These are phyloP conservation scores for Plebejus argus DNA, from an alignment of 2,888 invertebrate species.

Conservation along the genomic window DNA sequence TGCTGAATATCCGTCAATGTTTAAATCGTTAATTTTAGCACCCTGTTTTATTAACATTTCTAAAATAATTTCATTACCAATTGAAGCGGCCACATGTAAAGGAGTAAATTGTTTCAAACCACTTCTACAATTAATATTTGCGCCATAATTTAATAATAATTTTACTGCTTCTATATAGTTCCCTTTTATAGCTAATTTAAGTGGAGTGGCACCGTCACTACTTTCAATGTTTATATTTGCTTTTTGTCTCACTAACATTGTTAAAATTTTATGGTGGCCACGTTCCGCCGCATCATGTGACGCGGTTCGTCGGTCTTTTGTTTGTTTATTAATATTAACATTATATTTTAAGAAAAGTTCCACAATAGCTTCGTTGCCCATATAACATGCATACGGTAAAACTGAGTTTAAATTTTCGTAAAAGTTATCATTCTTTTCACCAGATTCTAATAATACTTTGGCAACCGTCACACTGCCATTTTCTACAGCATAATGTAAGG, in stretches of 20 bases:
- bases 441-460: neutral
- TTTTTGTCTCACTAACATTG: neutral
- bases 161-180: neutral
- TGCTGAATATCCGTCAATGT: slow-evolving; percentile 11
- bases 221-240: neutral
- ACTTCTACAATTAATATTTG: slow-evolving; percentile 13
- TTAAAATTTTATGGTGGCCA: slow-evolving; percentile 8
- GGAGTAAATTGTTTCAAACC: neutral
- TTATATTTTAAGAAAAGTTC: neutral
- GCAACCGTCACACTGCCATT: neutral
- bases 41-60: slow-evolving; percentile 1
- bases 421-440: neutral
- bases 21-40: slow-evolving; percentile 1
- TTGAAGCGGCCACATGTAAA: slow-evolving; percentile 7
- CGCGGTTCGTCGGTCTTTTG: neutral
- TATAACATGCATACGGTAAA: neutral
- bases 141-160: neutral
- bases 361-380: slow-evolving; percentile 12
- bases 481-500: slow-evolving; percentile 22
- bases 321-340: neutral
- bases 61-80: slow-evolving; percentile 7
- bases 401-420: slow-evolving; percentile 1
- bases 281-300: neutral
- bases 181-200: slow-evolving; percentile 17
- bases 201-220: neutral